A percentile compares a stretch with the other conserved stretches of the same genome.
Conservation (phyloP, 2,797 vertebrate species). For the Labroides dimidiatus region DNA sequence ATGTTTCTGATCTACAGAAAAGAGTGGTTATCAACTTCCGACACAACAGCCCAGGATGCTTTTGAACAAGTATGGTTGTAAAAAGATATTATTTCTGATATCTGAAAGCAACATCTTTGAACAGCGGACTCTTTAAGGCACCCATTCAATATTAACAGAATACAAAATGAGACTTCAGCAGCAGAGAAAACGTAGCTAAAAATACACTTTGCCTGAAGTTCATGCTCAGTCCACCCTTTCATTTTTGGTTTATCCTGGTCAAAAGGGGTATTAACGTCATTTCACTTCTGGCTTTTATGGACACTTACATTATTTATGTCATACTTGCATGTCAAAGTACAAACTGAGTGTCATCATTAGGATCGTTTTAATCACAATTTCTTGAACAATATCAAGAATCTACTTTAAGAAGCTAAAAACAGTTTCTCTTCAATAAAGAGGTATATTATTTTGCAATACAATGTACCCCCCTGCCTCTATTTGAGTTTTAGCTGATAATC, state of each 20-base stretch:
- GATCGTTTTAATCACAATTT: not conserved
- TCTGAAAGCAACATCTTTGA: slow-evolving; percentile 22
- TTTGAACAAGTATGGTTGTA: slow-evolving; percentile 6
- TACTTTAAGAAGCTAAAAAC: not conserved
- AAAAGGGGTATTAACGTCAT: not conserved
- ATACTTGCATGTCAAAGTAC: slow-evolving; percentile 5
- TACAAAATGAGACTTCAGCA: slow-evolving; percentile 21
- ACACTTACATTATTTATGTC: not conserved
- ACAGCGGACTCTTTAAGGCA: slow-evolving; percentile 12
- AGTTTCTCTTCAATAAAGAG: too few relatives aligned
- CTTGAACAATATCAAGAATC: not conserved
- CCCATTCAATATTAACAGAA: slow-evolving; percentile 68
- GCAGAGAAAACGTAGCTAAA: slow-evolving; percentile 32
- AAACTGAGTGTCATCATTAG: not conserved
- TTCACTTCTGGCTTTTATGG: not conserved
- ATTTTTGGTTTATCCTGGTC: not conserved
- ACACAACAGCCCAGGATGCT: slow-evolving; percentile 10
- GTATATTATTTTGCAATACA: too few relatives aligned
- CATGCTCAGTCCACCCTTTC: not conserved
- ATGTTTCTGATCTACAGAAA: slow-evolving; percentile 60
- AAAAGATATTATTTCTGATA: slow-evolving; percentile 2
- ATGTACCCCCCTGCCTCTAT: too few relatives aligned
- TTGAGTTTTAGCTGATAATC: too few relatives aligned
- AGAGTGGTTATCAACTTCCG: slow-evolving; percentile 14
- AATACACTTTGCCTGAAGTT: slow-evolving; percentile 33